Base-by-base conservation (phyloP, 2,888 invertebrate genomes). In the Rhorus exstirpatorius region DNA sequence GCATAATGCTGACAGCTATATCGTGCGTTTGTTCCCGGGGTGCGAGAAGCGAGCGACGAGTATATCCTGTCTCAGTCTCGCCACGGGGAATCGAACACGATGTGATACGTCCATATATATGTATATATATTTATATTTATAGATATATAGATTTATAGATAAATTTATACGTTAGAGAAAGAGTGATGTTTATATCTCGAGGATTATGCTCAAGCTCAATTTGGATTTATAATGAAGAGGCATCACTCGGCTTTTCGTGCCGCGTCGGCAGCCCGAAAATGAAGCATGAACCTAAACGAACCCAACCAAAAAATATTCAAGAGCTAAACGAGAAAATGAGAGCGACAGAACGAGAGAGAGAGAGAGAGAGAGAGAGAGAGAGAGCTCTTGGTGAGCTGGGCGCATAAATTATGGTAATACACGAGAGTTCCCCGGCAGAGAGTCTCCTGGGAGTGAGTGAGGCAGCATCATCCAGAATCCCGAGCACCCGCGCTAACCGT, bases 381-480 rank as follows among this genome's bases (percentile, higher is more conserved):
- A 49, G 44, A 41, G 46, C 49, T 19, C 21, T 12, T 51, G 24
- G 53, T 60, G 74, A 74, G 74, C 60, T 31, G 90, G 91, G 88
- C 91, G 91, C 90, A 92, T 92, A 92, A 91, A 91, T 92, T 92
- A 92, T 91, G 92, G 86, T 91, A 91, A 92, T 91, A 86, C 87
- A 72, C 24, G 70, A 84, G 81, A 84, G 82, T 83, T 85, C 79
- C 78, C 78, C 78, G 84, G 84, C n/a, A 63, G 12, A 14, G 49
- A 65, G 70, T 44, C 14, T 55, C 49, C 58, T 60, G 83, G 82
- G 85, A 83, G 87, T 8, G 65, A 53, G 51, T 35, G 74, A 24
- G 41, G n/a, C 67, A 68, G 53, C 68, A 70, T 46, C 75, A 44
- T 21, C 41, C 21, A 26, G 67, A 70, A 65, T 51, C 75, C 65